Conservation (phyloP, 2,888 invertebrate species). For the Agriopis marginaria region DNA sequence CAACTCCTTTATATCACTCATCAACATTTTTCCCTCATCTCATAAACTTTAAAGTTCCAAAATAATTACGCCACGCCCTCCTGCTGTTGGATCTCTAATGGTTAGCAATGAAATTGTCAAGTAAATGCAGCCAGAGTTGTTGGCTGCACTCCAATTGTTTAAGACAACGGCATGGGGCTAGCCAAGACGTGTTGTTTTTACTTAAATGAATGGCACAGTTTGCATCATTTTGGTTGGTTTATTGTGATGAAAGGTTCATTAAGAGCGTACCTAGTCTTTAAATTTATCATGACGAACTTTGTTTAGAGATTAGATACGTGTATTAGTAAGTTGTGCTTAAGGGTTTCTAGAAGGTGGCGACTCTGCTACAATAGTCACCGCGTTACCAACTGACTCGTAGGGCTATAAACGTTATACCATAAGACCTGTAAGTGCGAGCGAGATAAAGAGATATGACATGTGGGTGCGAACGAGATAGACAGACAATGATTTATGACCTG, state of each 20-base stretch:
- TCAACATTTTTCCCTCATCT: not conserved
- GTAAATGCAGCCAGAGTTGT: constrained; percentile 3
- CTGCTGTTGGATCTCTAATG: not conserved
- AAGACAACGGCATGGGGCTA: not conserved
- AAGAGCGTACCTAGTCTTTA: not conserved
- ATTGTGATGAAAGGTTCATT: not conserved
- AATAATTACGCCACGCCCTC: not conserved
- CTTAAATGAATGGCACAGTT: not conserved
- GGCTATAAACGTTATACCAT: too few species aligned
- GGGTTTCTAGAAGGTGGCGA: too few species aligned
- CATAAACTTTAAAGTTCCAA: not conserved
- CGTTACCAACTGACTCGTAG: too few species aligned
- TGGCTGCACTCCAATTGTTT: constrained; percentile 24
- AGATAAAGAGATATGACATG: too few species aligned
- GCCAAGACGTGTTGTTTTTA: not conserved
- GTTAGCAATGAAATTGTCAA: constrained; percentile 15
- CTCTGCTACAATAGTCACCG: too few species aligned
- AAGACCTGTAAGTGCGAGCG: too few species aligned
- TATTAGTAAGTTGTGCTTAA: too few species aligned
- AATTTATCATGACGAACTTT: too few species aligned
- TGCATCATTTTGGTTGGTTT: not conserved
- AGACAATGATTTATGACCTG: too few species aligned
- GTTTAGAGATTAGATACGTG: too few species aligned
- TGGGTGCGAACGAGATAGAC: too few species aligned
- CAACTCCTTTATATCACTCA: too few species aligned